Evolutionary conservation across 2,113 vertebrate species (phyloP), one percentile per base, ranked within the genome.

Genomic region (Candoia aspera): DNA sequence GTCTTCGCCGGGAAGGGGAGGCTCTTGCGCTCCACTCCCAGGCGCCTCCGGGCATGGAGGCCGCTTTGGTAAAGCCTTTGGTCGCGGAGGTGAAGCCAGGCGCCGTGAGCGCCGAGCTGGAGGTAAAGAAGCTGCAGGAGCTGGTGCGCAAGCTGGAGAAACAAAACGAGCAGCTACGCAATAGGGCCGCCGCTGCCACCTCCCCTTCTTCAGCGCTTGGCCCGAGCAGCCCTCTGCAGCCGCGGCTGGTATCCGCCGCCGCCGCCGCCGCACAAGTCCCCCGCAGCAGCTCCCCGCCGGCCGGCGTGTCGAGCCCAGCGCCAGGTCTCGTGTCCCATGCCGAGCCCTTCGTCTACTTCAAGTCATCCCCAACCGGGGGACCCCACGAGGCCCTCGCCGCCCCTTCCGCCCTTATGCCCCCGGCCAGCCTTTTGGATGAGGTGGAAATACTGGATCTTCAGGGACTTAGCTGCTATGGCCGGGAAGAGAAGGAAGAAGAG

Each of bases 101-200:
- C 94, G 96, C 96, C 57, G 96, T 97, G 95, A 98, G 97, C 96
- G 98, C 99, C 37, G 99, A 99, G 98, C 98, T 99, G 96, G 99
- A 99, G 97, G 98, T 99, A 97, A 97, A 98, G 94, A 99, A 99
- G 98, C 98, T 99, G 54, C 98, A 99, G 96, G 99, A 99, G 95
- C 96, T 99, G 95, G 99, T 99, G 92, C 97, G 99, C 89, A 98
- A 98, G 97, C 95, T 99, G 97, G 99, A 99, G 97, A 98, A 97
- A 94, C 99, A 99, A 89, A 99, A 99, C 97, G 98, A 99, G 95
- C 99, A 99, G 98, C 97, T 99, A 92, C 97, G 98, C 94, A 99
- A 97, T 58, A 95, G 98, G 89, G 98, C 98, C 93, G 98, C 98
- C 93, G 98, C 97, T 21, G 73, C 33, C 83, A 97, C 98, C 96